Evolutionary conservation across 2,888 invertebrate species (phyloP).

Genomic region (Periphyllus acericola): DNA sequence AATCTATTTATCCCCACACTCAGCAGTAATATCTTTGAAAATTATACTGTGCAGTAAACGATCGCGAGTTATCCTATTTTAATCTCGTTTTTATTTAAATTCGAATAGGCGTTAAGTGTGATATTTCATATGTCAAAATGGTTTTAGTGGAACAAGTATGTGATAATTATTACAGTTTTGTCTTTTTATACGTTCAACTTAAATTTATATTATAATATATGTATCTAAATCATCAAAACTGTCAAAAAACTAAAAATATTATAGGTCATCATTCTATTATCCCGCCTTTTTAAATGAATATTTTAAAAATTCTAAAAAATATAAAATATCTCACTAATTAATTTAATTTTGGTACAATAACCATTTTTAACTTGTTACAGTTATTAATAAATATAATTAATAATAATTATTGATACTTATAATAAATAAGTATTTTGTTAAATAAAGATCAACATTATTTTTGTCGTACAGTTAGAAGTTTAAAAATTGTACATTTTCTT

Average conservation of each 20-base stretch:
- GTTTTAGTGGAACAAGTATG: conserved; percentile 38
- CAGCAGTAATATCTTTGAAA: background rate
- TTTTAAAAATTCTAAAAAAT: no score
- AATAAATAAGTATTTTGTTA: no score
- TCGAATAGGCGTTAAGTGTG: background rate
- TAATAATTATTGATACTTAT: no score
- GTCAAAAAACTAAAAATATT: no score
- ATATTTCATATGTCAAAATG: conserved; percentile 5
- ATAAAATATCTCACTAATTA: background rate
- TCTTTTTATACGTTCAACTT: background rate
- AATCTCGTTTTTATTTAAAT: background rate
- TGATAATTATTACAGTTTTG: conserved; percentile 2
- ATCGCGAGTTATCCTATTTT: background rate
- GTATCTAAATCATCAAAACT: no score
- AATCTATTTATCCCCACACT: background rate
- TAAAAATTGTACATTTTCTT: background rate
- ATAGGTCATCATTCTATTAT: no score
- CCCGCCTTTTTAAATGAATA: no score
- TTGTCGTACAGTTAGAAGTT: no score
- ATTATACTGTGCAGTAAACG: background rate
- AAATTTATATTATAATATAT: no score
- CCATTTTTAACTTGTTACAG: background rate
- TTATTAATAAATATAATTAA: no score
- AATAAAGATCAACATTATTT: no score
- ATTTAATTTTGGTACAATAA: background rate